Conservation (phyloP, 2,113 vertebrate genomes). For the Nyctibius bracteatus region DNA sequence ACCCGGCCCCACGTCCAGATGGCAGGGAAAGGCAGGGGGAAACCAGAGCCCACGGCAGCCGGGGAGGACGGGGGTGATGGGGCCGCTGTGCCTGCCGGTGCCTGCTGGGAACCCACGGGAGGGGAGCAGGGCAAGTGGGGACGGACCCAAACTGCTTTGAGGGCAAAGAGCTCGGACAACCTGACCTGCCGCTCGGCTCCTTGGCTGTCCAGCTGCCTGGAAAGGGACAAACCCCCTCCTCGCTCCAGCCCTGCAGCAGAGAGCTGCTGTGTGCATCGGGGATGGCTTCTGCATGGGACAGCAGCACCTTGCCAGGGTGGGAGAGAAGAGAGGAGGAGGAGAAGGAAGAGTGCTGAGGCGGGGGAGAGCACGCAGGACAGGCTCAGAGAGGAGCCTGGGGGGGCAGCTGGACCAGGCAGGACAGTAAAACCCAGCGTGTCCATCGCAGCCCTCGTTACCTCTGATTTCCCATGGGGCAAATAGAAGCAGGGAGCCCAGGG, state of each 20-base stretch:
- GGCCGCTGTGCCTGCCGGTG: rapidly evolving
- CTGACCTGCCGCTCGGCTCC: not conserved
- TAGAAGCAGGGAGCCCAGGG: not conserved
- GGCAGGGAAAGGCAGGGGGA: not conserved
- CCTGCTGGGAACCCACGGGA: not conserved
- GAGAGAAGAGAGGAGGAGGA: not conserved
- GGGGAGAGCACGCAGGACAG: rapidly evolving
- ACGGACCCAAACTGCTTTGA: rapidly evolving
- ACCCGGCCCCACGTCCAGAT: not conserved
- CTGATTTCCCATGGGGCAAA: not conserved
- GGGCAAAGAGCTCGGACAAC: not conserved
- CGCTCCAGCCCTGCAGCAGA: not conserved
- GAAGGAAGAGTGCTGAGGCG: not conserved
- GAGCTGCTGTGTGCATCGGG: rapidly evolving
- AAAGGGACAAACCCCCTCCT: not conserved
- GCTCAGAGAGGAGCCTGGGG: no score
- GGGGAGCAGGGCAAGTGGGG: not conserved
- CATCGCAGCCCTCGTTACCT: not conserved
- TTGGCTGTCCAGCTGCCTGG: not conserved
- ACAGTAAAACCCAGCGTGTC: no score
- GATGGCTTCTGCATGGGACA: not conserved
- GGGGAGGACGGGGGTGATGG: rapidly evolving
- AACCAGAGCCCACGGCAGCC: not conserved
- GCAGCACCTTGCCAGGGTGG: not conserved
- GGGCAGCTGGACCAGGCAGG: not conserved